Evolutionary conservation across 1,140 invertebrate genomes (phyloP), one percentile per base, ranked within the genome.

Genomic region (Patella vulgata): DNA sequence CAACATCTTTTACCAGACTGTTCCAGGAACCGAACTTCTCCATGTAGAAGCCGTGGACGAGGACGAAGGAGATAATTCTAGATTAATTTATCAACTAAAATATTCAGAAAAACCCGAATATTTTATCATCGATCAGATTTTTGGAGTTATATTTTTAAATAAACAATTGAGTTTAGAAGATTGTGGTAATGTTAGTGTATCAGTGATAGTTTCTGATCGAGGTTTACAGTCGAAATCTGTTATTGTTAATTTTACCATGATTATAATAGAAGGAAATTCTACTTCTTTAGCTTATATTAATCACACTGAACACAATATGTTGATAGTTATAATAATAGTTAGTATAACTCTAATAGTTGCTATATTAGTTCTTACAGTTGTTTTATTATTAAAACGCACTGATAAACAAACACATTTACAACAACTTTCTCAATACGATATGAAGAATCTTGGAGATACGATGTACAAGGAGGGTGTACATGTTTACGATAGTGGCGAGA

Each of bases 311-410:
- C 47, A 62, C 44, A 59, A 67, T 33, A 54, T 67, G 31, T 62
- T 67, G 47, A 58, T 67, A 31, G 65, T 62, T 14, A 59, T 59
- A 12, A 43, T 62, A 12, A 59, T 67, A 19, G 56, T 67, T 9
- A 56, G 59, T 31, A 36, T 59, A 30, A 67, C 65, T 14, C 25
- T 67, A 21, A 19, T 62, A 19, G 59, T 61, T 33, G 59, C 65
- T 31, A 51, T 57, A 19, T 43, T 57, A 44, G 66, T 63, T 28
- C 44, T 54, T 11, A 46, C 55, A 43, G 60, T 60, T 52, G 43
- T 68, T 0, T 40, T 68, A 4, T 55, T 60, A 9, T 51, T 63
- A 6, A 30, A 58, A n/a, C 55, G 51, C 55, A 56, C 56, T 23
- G 66, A 68, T 39, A 25, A 56, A 1, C 50, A 52, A 19, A 60